Evolutionary conservation across 2,113 vertebrate species (phyloP).

Genomic region (Alethe diademata): DNA sequence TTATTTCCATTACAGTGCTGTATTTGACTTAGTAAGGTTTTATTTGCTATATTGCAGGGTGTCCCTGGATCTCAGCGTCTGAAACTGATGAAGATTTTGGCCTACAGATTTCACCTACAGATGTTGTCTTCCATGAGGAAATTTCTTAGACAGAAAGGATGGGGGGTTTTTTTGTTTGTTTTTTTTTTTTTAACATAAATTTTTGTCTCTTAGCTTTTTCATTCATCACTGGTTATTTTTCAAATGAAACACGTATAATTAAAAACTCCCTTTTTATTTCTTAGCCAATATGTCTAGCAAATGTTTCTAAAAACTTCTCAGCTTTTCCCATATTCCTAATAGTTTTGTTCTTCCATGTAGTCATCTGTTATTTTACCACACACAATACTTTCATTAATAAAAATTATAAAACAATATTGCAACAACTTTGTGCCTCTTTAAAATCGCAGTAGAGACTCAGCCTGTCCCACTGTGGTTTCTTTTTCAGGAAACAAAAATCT

Average conservation of each 20-base stretch:
- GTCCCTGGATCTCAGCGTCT: neutral
- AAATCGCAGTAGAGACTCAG: neutral
- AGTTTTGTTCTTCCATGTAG: neutral
- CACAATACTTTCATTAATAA: neutral
- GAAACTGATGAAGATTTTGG: neutral
- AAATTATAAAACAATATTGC: neutral
- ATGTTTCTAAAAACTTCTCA: neutral
- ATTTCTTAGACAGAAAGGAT: neutral
- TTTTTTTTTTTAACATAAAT: neutral
- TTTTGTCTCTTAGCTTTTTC: neutral
- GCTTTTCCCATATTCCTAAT: neutral
- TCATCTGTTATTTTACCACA: neutral
- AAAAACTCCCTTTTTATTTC: rapidly evolving
- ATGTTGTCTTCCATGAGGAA: neutral
- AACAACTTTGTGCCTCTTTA: neutral
- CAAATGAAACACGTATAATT: neutral
- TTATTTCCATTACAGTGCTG: neutral
- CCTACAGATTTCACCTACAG: neutral
- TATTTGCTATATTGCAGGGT: neutral
- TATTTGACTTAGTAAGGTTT: neutral
- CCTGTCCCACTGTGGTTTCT: neutral
- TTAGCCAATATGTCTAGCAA: rapidly evolving
- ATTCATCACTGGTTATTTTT: neutral
- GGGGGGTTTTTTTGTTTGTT: rapidly evolving
- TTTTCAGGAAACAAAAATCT: neutral